phyloP scores from a whole-genome alignment of 2,113 vertebrate genomes.

The Bagarius yarrelli region DNA sequence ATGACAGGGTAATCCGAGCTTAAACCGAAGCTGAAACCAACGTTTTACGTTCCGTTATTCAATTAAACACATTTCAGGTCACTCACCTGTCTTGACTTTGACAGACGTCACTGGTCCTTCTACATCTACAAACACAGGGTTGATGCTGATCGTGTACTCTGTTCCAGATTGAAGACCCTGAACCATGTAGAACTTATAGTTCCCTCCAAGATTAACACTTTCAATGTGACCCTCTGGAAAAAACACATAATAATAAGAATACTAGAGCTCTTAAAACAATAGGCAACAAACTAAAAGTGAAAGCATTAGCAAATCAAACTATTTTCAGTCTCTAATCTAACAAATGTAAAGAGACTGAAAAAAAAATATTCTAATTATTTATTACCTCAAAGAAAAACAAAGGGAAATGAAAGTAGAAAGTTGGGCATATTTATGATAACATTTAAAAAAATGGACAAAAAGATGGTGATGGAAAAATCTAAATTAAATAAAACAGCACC shows the following conservation, averaged over 20 bases:
- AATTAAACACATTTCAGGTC: neutral
- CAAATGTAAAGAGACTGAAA: neutral
- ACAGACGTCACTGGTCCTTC: constrained; percentile 76
- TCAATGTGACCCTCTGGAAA: constrained; percentile 77
- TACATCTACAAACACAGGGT: constrained; percentile 80
- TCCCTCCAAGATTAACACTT: constrained; percentile 78
- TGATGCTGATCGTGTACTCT: constrained; percentile 80
- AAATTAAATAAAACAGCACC: neutral
- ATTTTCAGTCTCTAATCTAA: neutral
- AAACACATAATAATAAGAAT: neutral
- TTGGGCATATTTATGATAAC: too few species aligned
- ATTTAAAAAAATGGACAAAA: too few species aligned
- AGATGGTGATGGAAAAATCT: neutral
- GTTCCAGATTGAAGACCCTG: constrained; percentile 76
- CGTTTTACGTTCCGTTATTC: neutral
- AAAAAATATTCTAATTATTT: neutral
- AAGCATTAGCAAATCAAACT: neutral
- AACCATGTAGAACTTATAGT: constrained; percentile 83
- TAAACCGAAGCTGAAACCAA: too few species aligned
- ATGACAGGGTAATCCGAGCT: too few species aligned
- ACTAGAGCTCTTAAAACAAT: neutral
- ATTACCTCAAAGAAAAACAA: neutral
- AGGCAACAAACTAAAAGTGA: too few species aligned
- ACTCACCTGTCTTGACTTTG: constrained; percentile 75
- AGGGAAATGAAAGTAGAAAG: neutral